Evolutionary conservation across 1,140 invertebrate species (phyloP), one percentile per base, ranked within the genome.

Genomic region (Solen grandis): DNA sequence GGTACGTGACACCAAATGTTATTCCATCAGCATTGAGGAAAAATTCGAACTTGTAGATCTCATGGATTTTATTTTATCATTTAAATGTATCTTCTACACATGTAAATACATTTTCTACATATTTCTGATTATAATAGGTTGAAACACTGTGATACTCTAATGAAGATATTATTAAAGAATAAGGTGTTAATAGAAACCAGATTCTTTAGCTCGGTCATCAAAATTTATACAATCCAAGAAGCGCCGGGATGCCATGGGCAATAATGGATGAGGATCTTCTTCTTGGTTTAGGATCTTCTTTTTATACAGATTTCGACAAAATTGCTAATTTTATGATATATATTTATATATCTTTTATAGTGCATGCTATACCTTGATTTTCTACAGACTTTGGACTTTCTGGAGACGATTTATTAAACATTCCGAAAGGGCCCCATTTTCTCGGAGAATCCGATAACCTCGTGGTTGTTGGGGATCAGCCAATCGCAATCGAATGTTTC

Each of bases 381-480:
- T 46, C 8, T 73, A 13, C 77, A 88, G 87, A 83, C 25, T 88
- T 84, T 76, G 87, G 87, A 27, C 35, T 85, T 25, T 22, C 65
- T 38, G 66, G 75, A 2, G 68, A 72, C 33, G 65, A 86, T 74
- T 72, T 73, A 1, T 55, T 46, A 29, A 52, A 82, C n/a, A 73
- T 87, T 14, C 84, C 84, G n/a, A 82, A 77, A 68, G 87, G 87
- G 25, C 87, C 87, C 22, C 55, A 27, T 5, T 86, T 87, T 31
- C 29, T 84, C 16, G 52, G 70, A 0, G 76, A 85, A 25, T 69
- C 85, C 14, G 41, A 79, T 46, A 73, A 86, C 36, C 83, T 83
- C 1, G 73, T 85, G 22, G 69, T 87, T 54, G 36, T 87, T 3
- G 78, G 69, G 0, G 55, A 25, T 4, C 25, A 57, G 1, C 22